These are phyloP conservation scores for Melanotaenia pygmaea DNA, from an alignment of 2,797 vertebrate species.

Conservation along the genomic window DNA sequence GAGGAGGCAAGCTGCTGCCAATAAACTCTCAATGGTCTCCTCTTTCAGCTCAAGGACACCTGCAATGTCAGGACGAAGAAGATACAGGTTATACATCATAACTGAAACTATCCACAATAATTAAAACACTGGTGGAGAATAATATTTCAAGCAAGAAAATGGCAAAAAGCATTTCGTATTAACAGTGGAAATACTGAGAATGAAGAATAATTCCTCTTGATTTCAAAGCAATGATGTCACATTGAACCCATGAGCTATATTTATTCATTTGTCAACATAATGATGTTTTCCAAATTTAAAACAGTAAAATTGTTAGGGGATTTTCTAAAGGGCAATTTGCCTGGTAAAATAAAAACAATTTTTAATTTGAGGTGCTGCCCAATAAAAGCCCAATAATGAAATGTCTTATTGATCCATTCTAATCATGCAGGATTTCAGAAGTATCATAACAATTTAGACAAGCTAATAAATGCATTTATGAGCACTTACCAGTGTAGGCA, in stretches of 20 bases:
- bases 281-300: background rate
- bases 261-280: background rate
- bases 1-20: slow-evolving; percentile 97
- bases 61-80: slow-evolving; percentile 71
- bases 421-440: slow-evolving; percentile 56
- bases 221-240: background rate
- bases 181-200: background rate
- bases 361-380: slow-evolving; percentile 22
- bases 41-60: slow-evolving; percentile 95
- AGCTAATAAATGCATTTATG: slow-evolving; percentile 65
- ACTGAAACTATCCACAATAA: slow-evolving; percentile 1
- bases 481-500: slow-evolving; percentile 94
- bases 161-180: background rate
- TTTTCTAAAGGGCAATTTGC: slow-evolving; percentile 29
- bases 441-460: slow-evolving; percentile 61
- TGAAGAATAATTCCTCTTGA: background rate
- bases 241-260: background rate
- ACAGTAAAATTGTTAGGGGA: background rate
- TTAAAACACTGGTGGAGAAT: slow-evolving; percentile 7
- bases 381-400: slow-evolving; percentile 31
- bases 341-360: slow-evolving; percentile 25
- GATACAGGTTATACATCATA: slow-evolving; percentile 27
- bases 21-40: slow-evolving; percentile 95
- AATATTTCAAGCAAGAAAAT: slow-evolving; percentile 29
- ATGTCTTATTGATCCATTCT: slow-evolving; percentile 62